Percentiles rank a stretch among this genome's conserved stretches.
Conservation (phyloP, 2,113 vertebrate species). For the Hystrix brachyura region DNA sequence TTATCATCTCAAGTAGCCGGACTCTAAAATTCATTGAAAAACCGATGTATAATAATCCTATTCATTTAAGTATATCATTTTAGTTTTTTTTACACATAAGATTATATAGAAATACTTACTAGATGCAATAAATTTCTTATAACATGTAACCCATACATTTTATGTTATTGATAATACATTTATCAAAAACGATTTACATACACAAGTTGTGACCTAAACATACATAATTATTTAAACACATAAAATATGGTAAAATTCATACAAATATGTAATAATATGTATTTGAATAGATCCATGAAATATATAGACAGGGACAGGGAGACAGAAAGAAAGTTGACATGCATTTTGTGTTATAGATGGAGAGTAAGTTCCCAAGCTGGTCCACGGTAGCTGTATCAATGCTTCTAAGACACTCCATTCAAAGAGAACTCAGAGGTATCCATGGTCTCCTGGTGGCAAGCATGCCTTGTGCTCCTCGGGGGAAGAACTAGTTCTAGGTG, state of each 20-base stretch:
- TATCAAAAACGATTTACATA: neutral
- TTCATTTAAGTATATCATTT: too few species aligned
- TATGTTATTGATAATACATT: neutral
- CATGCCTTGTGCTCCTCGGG: fast-evolving
- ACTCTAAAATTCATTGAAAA: neutral
- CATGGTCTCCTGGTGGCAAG: fast-evolving
- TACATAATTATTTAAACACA: neutral
- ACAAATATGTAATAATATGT: neutral
- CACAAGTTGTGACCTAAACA: too few species aligned
- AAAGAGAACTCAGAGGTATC: fast-evolving
- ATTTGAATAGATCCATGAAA: too few species aligned
- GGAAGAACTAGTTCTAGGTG: fast-evolving
- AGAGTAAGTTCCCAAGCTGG: neutral
- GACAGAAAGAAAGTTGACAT: too few species aligned
- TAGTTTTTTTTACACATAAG: neutral
- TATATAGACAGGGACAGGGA: neutral
- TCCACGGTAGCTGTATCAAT: fast-evolving
- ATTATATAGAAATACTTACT: neutral
- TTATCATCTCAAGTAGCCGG: neutral
- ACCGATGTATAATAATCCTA: fast-evolving
- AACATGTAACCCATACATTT: neutral
- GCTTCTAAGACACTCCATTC: fast-evolving
- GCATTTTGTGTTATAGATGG: neutral
- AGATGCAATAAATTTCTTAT: neutral
- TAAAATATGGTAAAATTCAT: too few species aligned